Conservation (phyloP, 2,888 invertebrate species). For the Tridacna crocea region DNA sequence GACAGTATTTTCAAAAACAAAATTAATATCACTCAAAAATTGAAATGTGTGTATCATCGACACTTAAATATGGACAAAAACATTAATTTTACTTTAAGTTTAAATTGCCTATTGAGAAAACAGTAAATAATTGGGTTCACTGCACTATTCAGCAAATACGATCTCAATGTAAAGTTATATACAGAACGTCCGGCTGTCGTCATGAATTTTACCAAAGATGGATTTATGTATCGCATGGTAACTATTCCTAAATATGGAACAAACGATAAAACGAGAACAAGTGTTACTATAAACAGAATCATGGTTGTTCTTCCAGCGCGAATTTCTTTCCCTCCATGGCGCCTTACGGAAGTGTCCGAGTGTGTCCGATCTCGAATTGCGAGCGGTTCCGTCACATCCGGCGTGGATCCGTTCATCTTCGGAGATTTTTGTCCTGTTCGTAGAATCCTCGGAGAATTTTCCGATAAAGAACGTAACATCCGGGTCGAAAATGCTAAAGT, state of each 20-base stretch:
- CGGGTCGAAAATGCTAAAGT: slow-evolving; percentile 39
- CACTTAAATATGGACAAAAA: slow-evolving; percentile 30
- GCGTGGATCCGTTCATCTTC: neutral
- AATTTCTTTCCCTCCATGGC: slow-evolving; percentile 59
- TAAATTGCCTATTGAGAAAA: slow-evolving; percentile 61
- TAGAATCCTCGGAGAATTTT: slow-evolving; percentile 42
- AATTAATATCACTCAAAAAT: too few relatives aligned
- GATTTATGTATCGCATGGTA: slow-evolving; percentile 57
- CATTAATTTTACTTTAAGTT: slow-evolving; percentile 46
- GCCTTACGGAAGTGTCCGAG: slow-evolving; percentile 54
- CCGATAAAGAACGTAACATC: slow-evolving; percentile 41
- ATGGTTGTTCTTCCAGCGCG: slow-evolving; percentile 65
- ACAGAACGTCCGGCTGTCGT: slow-evolving; percentile 48
- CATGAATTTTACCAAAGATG: slow-evolving; percentile 42
- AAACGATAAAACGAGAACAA: slow-evolving; percentile 68
- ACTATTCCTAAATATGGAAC: slow-evolving; percentile 68
- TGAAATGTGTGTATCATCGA: neutral
- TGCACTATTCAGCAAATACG: slow-evolving; percentile 68
- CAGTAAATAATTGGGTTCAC: slow-evolving; percentile 69
- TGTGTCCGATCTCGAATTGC: slow-evolving; percentile 33
- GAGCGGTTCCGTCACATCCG: slow-evolving; percentile 44
- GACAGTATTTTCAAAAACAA: too few relatives aligned
- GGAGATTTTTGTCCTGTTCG: slow-evolving; percentile 13
- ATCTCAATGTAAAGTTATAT: slow-evolving; percentile 65
- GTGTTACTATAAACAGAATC: slow-evolving; percentile 69